Evolutionary conservation across 2,797 vertebrate species (phyloP), one percentile per base, ranked within the genome.

Genomic region (Muscicapa striata): DNA sequence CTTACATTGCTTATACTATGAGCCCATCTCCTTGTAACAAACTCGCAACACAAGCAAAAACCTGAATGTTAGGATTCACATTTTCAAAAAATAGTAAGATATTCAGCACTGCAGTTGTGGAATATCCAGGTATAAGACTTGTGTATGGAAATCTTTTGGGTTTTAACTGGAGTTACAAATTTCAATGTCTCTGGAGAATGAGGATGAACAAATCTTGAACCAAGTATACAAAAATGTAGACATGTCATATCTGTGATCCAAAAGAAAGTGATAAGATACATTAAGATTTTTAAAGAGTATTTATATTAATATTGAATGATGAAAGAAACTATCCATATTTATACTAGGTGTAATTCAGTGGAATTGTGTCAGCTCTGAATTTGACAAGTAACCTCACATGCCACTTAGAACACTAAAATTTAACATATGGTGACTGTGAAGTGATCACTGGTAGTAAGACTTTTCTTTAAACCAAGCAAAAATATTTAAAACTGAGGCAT

Each of bases 61-160:
- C 4, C 16, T 73, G 11, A 48, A 91, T 6, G 1, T 6, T 36
- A 48, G 18, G 22, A 79, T 51, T 7, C 15, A 51, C 45, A 40
- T 74, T 54, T 88, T 32, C 4, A 48, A 55, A 84, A 70, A 34
- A 20, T 4, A 24, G 6, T 30, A 15, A 3, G 10, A 11, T 21
- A 5, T 51, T 83, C 27, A 77, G 21, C 5, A 4, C 6, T 5
- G 1, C 27, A 61, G 36, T 23, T 48, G 9, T 22, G 5, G 20
- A 83, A 79, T 62, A 46, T 11, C 7, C 36, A 59, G 20, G 1
- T 80, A 9, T 58, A 66, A 38, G 19, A 61, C 6, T n/a, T 34
- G 24, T 0, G 4, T 30, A 51, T 0, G 10, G 17, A 73, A 73
- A 46, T 32, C 4, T 27, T n/a, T n/a, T 11, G 9, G 24, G 51